Conservation (phyloP, 2,888 invertebrate genomes). For the Emesis russula region DNA sequence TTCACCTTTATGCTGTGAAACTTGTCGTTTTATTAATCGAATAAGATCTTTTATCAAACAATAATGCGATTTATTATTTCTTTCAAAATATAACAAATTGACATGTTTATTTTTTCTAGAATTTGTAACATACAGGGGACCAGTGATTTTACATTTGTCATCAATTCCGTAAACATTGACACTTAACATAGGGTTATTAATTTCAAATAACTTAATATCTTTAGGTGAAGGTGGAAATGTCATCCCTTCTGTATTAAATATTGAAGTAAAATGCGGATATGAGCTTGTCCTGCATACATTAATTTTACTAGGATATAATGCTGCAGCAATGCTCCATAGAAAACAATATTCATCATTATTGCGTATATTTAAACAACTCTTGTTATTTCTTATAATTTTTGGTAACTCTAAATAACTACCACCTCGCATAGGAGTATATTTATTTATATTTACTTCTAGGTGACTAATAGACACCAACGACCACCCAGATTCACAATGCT, state of each 20-base stretch:
- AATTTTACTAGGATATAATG: conserved; percentile 45
- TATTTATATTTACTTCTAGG: conserved; percentile 59
- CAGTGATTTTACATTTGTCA: conserved; percentile 53
- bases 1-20: conserved; percentile 57
- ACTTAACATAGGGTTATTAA: conserved; percentile 57
- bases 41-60: conserved; percentile 30
- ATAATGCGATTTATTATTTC: neutral
- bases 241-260: conserved; percentile 60
- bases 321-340: conserved; percentile 55
- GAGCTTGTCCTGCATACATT: conserved; percentile 60
- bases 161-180: conserved; percentile 71
- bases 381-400: conserved; percentile 36
- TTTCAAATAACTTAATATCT: conserved; percentile 66
- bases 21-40: conserved; percentile 67
- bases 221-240: conserved; percentile 60
- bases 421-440: conserved; percentile 40
- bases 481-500: conserved; percentile 68
- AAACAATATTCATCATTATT: conserved; percentile 59
- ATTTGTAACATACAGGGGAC: conserved; percentile 68
- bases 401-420: conserved; percentile 46
- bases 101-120: conserved; percentile 60
- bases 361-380: conserved; percentile 57
- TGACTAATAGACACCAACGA: conserved; percentile 46
- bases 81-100: conserved; percentile 64
- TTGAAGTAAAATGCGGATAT: conserved; percentile 56